Evolutionary conservation across 2,113 vertebrate species (phyloP).

Genomic region (Cyphomyrus plagiostoma): DNA sequence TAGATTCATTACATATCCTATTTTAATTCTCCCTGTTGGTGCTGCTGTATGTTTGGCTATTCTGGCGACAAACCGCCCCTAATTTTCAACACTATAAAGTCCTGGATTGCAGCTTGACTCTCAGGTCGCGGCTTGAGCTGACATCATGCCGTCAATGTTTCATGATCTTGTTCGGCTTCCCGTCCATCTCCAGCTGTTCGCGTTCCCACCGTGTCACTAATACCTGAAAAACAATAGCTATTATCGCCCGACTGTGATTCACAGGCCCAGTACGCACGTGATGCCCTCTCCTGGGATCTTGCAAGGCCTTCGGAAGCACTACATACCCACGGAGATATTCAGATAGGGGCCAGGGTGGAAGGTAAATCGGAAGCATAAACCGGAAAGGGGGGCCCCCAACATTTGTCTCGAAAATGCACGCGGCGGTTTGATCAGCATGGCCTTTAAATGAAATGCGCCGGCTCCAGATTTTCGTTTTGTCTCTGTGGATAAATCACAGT

Average conservation of each 20-base stretch:
- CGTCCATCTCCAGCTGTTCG: not conserved
- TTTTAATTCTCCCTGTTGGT: not conserved
- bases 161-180: too few relatives aligned
- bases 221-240: not conserved
- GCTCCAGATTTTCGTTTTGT: not conserved
- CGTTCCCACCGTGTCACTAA: not conserved
- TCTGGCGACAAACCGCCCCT: not conserved
- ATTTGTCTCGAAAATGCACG: not conserved
- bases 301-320: not conserved
- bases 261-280: not conserved
- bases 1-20: not conserved
- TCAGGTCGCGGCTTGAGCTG: not conserved
- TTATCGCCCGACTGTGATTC: not conserved
- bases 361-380: not conserved
- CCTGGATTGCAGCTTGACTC: not conserved
- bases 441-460: not conserved
- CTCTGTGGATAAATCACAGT: conserved; percentile 14
- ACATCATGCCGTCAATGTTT: not conserved
- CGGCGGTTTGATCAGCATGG: not conserved
- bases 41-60: not conserved
- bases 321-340: not conserved
- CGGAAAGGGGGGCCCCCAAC: not conserved
- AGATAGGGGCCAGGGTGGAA: not conserved
- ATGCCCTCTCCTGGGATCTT: not conserved
- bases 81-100: not conserved